phyloP scores from a whole-genome alignment of 2,113 vertebrate species.

The Excalfactoria chinensis region DNA sequence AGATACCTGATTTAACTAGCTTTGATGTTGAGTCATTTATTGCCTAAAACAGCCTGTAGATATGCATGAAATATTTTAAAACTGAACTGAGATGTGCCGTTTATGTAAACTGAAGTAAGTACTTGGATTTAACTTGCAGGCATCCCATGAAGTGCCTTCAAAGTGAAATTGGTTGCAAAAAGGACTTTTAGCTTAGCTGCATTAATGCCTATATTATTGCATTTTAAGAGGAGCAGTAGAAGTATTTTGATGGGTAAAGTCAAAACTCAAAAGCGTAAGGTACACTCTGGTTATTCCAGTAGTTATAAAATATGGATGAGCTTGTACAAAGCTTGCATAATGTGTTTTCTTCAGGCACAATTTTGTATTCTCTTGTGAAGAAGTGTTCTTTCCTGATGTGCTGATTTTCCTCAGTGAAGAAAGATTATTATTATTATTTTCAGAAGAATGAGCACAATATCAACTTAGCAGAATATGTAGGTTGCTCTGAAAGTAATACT shows the following conservation, averaged over 20 bases:
- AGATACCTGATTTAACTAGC: not conserved
- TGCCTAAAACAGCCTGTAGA: not conserved
- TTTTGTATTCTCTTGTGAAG: constrained; percentile 19
- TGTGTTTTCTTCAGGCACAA: not conserved
- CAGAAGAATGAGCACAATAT: not conserved
- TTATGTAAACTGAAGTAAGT: not conserved
- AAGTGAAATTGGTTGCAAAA: not conserved
- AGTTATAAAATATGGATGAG: constrained; percentile 21
- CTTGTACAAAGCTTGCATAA: not conserved
- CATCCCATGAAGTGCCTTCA: not conserved
- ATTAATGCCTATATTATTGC: not conserved
- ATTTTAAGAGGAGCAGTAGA: not conserved
- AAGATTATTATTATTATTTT: not conserved
- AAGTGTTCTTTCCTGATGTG: not conserved
- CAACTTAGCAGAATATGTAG: not conserved
- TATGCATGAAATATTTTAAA: not conserved
- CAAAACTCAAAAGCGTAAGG: not conserved
- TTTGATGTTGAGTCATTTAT: not conserved
- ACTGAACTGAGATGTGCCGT: not conserved
- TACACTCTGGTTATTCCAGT: constrained; percentile 7
- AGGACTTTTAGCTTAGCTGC: not conserved
- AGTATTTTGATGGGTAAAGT: not conserved
- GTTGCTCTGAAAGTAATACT: too few species aligned
- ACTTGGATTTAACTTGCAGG: not conserved
- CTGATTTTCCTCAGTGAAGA: constrained; percentile 5